Conservation (phyloP, 2,797 vertebrate genomes). For the Anguilla obscura region DNA sequence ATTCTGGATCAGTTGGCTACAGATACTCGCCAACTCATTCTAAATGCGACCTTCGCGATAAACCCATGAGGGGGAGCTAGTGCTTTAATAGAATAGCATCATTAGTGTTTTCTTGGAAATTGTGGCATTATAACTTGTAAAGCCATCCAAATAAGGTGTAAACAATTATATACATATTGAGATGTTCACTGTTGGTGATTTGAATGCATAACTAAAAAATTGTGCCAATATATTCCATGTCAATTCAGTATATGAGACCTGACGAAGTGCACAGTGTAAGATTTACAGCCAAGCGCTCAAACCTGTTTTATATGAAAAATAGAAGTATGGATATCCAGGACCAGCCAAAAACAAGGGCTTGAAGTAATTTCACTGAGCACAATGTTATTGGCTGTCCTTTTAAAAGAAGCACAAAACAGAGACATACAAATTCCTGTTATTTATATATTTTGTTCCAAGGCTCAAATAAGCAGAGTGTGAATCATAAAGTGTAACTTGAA, state of each 20-base stretch:
- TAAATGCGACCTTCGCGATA: neutral
- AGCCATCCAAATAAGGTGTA: neutral
- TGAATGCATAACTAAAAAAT: neutral
- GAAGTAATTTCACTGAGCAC: neutral
- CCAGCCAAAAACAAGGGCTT: neutral
- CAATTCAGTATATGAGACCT: neutral
- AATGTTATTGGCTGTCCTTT: neutral
- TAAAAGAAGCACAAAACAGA: neutral
- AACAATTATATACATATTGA: neutral
- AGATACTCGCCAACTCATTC: neutral
- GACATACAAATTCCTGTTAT: neutral
- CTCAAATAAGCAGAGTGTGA: neutral
- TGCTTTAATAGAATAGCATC: neutral
- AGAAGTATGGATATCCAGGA: neutral
- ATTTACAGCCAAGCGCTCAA: neutral
- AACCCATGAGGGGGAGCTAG: neutral
- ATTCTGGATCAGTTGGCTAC: neutral
- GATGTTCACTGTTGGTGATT: neutral
- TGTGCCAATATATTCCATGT: neutral
- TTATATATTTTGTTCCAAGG: neutral
- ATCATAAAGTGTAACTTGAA: neutral
- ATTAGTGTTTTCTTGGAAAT: neutral
- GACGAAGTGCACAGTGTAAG: neutral
- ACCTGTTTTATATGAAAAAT: neutral
- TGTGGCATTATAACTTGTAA: neutral